These are phyloP conservation scores for Silurus asotus DNA, from an alignment of 2,113 vertebrate species.

Conservation along the genomic window DNA sequence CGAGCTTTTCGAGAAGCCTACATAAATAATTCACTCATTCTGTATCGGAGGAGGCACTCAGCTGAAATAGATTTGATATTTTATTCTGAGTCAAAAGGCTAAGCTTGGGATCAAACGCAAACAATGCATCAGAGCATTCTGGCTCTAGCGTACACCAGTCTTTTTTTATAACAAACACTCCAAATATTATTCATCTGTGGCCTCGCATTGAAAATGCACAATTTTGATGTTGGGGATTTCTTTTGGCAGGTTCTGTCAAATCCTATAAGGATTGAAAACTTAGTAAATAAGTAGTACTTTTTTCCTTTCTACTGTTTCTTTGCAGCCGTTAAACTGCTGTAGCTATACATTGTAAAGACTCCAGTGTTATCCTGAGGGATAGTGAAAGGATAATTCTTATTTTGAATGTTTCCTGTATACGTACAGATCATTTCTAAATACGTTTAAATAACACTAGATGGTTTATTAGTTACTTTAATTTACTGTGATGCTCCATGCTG, in stretches of 20 bases:
- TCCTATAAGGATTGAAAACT: slow-evolving; percentile 4
- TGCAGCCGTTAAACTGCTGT: background rate
- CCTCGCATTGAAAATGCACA: background rate
- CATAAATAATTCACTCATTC: slow-evolving; percentile 73
- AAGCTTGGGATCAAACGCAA: slow-evolving; percentile 57
- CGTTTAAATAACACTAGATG: background rate
- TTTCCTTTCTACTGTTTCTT: background rate
- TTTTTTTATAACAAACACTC: background rate
- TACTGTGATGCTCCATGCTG: background rate
- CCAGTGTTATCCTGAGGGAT: background rate
- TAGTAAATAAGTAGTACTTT: background rate
- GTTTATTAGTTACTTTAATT: background rate
- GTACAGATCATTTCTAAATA: background rate
- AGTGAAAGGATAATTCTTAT: background rate
- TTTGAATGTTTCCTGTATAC: background rate
- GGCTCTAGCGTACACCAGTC: background rate
- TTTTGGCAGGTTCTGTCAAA: background rate
- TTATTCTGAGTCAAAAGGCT: slow-evolving; percentile 72
- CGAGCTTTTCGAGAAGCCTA: slow-evolving; percentile 55
- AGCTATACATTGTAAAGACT: background rate
- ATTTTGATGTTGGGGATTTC: background rate
- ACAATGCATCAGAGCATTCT: background rate
- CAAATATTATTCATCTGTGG: background rate
- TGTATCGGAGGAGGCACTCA: slow-evolving; percentile 55
- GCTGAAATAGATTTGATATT: slow-evolving; percentile 68